Base-by-base conservation (phyloP, 2,113 vertebrate species). In the Gobio gobio region DNA sequence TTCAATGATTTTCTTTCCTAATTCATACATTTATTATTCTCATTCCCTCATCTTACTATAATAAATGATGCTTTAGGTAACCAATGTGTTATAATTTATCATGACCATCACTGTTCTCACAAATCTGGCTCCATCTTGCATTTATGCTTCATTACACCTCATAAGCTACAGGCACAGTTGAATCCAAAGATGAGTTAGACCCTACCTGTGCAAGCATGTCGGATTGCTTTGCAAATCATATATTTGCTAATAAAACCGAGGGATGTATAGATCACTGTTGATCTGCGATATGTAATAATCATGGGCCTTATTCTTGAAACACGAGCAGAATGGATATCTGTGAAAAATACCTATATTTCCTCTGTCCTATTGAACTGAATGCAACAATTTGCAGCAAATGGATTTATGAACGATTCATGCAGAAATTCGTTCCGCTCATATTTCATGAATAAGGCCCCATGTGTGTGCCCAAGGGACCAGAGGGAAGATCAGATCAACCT, bases 111-210 rank as follows among this genome's bases (percentile, higher is more conserved):
- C 56, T 24, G 33, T 78, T 78, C 33, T 61, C 43, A 78, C 7
- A 78, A 43, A 78, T 78, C 76, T 61, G 36, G 5, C 76, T 78
- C 56, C 76, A 61, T 78, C 36, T 78, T 61, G 76, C 33, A 36
- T 61, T 2, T 45, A 61, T 61, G 76, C 54, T 43, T 61, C 76
- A 61, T 78, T 78, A 78, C 43, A 61, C 36, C 56, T 61, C 56
- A 59, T 78, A 24, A n/a, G 5, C 20, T 78, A 59, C 20, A 61
- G 12, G 20, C 22, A 1, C 76, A 24, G n/a, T 43, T 40, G 56
- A 78, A 78, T 61, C 54, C 36, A 43, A 78, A 59, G 20, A 40
- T 29, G 36, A 40, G 51, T 76, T 54, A 54, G 29, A n/a, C 22
- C 56, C 56, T n/a, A 78, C 75, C 75, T 14, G 75, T 40, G 33